Evolutionary conservation across 2,797 vertebrate species (phyloP).

Genomic region (Apogon hyalosoma): DNA sequence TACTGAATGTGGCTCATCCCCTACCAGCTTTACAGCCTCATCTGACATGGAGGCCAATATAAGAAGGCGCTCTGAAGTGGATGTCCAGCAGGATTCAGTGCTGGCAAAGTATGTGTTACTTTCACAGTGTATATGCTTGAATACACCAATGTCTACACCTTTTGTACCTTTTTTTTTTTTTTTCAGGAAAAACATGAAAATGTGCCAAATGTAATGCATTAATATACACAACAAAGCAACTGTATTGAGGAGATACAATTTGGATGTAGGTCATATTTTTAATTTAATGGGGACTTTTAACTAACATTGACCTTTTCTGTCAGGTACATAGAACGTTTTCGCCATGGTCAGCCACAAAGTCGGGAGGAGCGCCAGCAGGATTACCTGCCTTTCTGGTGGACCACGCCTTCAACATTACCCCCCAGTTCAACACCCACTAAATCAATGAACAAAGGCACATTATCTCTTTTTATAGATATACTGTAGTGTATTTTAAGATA

Average conservation of each 20-base stretch:
- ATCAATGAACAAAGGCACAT: constrained; percentile 48
- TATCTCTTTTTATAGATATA: background rate
- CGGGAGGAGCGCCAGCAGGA: constrained; percentile 82
- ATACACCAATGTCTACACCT: background rate
- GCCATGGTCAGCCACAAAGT: constrained; percentile 86
- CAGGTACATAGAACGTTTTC: constrained; percentile 91
- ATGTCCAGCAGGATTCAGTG: constrained; percentile 69
- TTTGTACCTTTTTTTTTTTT: background rate
- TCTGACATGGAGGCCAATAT: constrained; percentile 37
- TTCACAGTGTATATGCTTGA: background rate
- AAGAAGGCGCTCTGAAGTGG: constrained; percentile 23
- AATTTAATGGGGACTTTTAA: background rate
- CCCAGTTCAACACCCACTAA: constrained; percentile 69
- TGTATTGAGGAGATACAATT: background rate
- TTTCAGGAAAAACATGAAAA: background rate
- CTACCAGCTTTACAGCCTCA: constrained; percentile 22
- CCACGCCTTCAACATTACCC: constrained; percentile 70
- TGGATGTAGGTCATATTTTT: background rate
- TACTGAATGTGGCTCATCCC: constrained; percentile 72
- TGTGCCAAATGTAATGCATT: background rate
- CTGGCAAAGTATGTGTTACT: constrained; percentile 76
- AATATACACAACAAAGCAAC: background rate
- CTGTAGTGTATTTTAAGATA: background rate
- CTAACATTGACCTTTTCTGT: constrained; percentile 11
- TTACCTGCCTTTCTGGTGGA: constrained; percentile 87